Evolutionary conservation across 2,797 vertebrate genomes (phyloP), one percentile per base, ranked within the genome.

Genomic region (Sebastes hopkinsi): DNA sequence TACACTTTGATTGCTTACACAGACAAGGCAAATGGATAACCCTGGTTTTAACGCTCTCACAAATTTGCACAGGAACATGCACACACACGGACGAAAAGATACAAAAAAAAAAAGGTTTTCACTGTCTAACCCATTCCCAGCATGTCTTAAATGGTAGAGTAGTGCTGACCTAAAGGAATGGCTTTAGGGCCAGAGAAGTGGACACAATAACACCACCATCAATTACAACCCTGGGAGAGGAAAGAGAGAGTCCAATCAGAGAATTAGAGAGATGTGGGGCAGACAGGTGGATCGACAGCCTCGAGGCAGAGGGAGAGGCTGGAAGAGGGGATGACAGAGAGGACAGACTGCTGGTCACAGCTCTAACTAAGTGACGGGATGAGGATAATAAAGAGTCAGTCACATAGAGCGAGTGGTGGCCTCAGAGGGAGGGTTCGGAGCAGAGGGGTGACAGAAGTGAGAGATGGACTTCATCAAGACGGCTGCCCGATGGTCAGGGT

Each of bases 381-480:
- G 80, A 84, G 85, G 84, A 88, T 89, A 79, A 89, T 92, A 88
- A 89, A 86, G 86, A 82, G 84, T 68, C 72, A 68, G 91, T 85
- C 84, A 71, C 87, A 83, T 67, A 55, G 84, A 85, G 84, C 22
- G 55, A 85, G 62, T 14, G 60, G 82, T 84, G 81, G 85, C 85
- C 81, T 87, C 50, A 42, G 76, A 72, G 62, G 72, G 67, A 22
- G 65, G 54, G n/a, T 54, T 61, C 12, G 36, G 79, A 77, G 67
- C 61, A 38, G 71, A 61, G 61, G 81, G 65, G 88, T 93, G 93
- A 92, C 88, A 92, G 80, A 86, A 77, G 80, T 93, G 92, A 91
- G 87, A 87, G 90, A 94, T 94, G 88, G 89, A 85, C 86, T 93
- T 93, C 90, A 94, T 94, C 92, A 93, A 79, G 82, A 78, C 82